A percentile compares a stretch with the other conserved stretches of the same genome.
Evolutionary conservation across 2,888 invertebrate genomes (phyloP).

Genomic region (Carterocephalus palaemon): DNA sequence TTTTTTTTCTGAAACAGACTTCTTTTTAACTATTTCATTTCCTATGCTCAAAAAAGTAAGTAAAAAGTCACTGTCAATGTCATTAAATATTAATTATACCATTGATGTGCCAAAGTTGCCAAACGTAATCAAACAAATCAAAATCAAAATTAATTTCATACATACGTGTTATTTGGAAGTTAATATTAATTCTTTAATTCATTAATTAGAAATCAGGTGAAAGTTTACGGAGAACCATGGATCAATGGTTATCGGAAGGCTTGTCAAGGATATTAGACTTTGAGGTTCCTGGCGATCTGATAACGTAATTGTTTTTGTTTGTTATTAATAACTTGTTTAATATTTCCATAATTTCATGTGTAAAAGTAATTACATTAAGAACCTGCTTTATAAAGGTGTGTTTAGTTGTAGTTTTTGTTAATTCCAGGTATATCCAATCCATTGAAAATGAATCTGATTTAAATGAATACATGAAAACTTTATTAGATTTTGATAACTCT

Average conservation of each 20-base stretch:
- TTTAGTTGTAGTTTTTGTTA: conserved; percentile 17
- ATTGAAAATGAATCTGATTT: conserved; percentile 85
- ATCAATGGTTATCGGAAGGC: conserved; percentile 82
- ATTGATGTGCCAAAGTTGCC: too few relatives aligned
- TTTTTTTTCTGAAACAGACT: neutral
- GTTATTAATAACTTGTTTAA: neutral
- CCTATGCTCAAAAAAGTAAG: too few relatives aligned
- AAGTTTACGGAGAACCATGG: too few relatives aligned
- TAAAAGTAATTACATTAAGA: too few relatives aligned
- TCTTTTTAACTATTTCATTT: neutral
- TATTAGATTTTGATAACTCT: conserved; percentile 82
- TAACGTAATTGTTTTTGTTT: conserved; percentile 70
- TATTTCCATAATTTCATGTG: too few relatives aligned
- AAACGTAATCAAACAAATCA: too few relatives aligned
- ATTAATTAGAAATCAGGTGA: too few relatives aligned
- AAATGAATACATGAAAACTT: conserved; percentile 86
- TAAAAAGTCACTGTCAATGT: too few relatives aligned
- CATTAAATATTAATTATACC: too few relatives aligned
- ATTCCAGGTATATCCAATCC: conserved; percentile 83
- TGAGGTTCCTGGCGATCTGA: conserved; percentile 84
- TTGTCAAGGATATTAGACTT: conserved; percentile 83
- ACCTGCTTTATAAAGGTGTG: neutral
- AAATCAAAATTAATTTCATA: too few relatives aligned
- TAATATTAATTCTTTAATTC: too few relatives aligned
- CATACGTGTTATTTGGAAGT: too few relatives aligned